Base-by-base conservation (phyloP, 2,113 vertebrate species). In the Lethenteron camtschaticum region DNA sequence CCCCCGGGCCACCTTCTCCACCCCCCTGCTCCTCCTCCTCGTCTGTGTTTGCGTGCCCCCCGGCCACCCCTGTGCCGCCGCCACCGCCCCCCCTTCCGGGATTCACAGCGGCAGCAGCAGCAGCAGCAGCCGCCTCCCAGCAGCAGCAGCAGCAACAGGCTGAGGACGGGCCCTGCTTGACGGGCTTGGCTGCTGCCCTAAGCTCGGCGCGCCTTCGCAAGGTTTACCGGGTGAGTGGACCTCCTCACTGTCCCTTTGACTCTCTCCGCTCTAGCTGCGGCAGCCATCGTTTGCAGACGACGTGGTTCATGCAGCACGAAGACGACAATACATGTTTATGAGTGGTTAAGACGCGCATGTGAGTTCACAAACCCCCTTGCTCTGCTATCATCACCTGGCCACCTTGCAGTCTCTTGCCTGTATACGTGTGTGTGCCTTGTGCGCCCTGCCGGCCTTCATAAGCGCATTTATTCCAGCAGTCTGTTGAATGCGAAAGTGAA, bases 191-290 rank as follows among this genome's bases (percentile, higher is more conserved):
- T 66, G 63, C 63, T 66, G 63, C 63, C n/a, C 63, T 66, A 16
- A 24, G 63, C n/a, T 66, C 63, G n/a, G 63, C 63, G n/a, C 63
- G 63, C n/a, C 63, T 66, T 66, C 63, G 63, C 10, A 66, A 66
- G 63, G 24, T 66, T 24, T 16, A n/a, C n/a, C n/a, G 63, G 63
- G 63, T 66, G 63, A 24, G 63, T 66, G 63, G n/a, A 16, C n/a
- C n/a, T 66, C n/a, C 24, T 24, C 24, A 66, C 10, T 66, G 63
- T 10, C n/a, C 10, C n/a, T 66, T 10, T 66, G 9, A 66, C n/a
- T 66, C 41, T 41, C 41, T 66, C 10, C 2, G 24, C 10, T 66
- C 63, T 66, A 16, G 10, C 63, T 24, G n/a, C 24, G n/a, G n/a
- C 10, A 66, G 9, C 24, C 24, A 66, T 66, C 2, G 3, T 24